These are phyloP conservation scores for Eulemur coronatus DNA, from an alignment of 2,797 vertebrate species.

Conservation along the genomic window DNA sequence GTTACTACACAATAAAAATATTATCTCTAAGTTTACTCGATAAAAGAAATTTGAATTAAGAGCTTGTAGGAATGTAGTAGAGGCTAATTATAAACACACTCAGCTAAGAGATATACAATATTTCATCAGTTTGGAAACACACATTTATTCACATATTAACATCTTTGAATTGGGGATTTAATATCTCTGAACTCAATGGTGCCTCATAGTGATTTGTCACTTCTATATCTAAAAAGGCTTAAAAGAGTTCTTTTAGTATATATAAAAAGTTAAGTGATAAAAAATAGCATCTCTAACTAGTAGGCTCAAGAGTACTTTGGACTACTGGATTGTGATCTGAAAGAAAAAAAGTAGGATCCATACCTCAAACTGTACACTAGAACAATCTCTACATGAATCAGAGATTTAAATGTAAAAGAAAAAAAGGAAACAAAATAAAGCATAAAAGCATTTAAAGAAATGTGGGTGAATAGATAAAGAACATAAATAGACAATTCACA, in stretches of 20 bases:
- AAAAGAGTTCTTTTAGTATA: background rate
- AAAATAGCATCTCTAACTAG: background rate
- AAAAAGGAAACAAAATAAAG: background rate
- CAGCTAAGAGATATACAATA: background rate
- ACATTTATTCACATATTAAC: background rate
- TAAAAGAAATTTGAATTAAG: background rate
- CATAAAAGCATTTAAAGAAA: constrained; percentile 16
- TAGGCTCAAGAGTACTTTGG: background rate
- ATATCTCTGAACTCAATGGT: background rate
- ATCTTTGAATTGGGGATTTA: background rate
- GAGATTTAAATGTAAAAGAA: background rate
- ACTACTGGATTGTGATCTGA: background rate
- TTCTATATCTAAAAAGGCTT: background rate
- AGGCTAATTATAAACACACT: background rate
- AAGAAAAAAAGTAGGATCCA: background rate
- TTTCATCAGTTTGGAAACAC: constrained; percentile 8
- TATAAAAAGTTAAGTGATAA: background rate
- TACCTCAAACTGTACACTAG: background rate
- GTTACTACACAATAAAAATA: background rate
- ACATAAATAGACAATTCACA: background rate
- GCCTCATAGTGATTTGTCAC: background rate
- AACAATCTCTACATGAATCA: background rate
- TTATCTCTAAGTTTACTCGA: background rate
- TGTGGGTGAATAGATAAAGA: background rate
- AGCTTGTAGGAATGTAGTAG: background rate